Percentiles rank a stretch among this genome's conserved stretches.
These are phyloP conservation scores for Capreolus pygargus DNA, from an alignment of 2,113 vertebrate species.

Conservation along the genomic window DNA sequence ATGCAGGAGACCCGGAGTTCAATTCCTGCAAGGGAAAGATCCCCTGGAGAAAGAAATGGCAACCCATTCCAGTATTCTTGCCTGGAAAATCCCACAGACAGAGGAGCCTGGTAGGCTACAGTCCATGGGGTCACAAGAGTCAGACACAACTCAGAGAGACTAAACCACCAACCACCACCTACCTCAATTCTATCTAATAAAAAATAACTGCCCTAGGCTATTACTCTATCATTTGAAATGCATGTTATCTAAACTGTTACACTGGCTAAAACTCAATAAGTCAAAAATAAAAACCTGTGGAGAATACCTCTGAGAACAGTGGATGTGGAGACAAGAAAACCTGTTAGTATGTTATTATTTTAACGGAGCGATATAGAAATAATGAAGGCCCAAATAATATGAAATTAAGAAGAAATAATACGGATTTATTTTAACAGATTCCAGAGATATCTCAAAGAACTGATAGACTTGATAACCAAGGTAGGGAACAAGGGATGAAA, in stretches of 20 bases:
- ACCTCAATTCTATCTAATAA: not conserved
- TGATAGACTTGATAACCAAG: not conserved
- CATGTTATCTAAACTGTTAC: not conserved
- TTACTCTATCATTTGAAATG: not conserved
- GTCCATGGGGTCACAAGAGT: not conserved
- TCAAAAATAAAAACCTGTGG: not conserved
- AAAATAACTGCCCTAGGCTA: not conserved
- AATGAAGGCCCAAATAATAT: not conserved
- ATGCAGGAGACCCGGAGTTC: not conserved
- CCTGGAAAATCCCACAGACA: not conserved
- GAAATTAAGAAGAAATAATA: not conserved
- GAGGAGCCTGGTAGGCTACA: not conserved
- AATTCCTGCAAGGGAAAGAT: not conserved
- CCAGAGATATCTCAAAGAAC: not conserved
- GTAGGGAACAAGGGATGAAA: not conserved
- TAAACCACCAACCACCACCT: not conserved
- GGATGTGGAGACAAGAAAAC: not conserved
- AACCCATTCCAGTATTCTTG: not conserved
- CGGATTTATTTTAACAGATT: not conserved
- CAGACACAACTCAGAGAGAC: not conserved
- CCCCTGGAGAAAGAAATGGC: not conserved
- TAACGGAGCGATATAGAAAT: slow-evolving; percentile 26
- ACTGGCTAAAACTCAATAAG: not conserved
- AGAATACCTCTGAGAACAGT: not conserved
- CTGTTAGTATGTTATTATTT: not conserved